Evolutionary conservation across 2,113 vertebrate species (phyloP).

Genomic region (Chaetodon trifascialis): DNA sequence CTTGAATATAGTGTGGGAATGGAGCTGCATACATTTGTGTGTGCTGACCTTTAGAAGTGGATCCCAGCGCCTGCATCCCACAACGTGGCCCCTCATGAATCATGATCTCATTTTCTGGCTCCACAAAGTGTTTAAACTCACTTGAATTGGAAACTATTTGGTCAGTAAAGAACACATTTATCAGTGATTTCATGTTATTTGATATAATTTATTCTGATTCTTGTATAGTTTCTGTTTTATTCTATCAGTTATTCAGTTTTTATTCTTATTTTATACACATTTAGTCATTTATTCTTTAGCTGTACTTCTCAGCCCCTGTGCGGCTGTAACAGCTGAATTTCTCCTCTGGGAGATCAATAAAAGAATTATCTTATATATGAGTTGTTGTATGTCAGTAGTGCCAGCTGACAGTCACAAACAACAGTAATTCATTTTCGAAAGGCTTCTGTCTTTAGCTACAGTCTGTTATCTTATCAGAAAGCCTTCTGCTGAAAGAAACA

Average conservation of each 20-base stretch:
- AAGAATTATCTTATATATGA: no score
- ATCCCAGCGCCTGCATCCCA: neutral
- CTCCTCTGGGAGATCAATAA: no score
- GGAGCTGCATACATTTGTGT: neutral
- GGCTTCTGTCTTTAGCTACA: neutral
- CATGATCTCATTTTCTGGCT: neutral
- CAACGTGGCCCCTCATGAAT: neutral
- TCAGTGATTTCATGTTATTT: neutral
- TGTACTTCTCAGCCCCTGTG: no score
- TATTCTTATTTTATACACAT: no score
- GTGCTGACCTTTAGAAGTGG: no score
- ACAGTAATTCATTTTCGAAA: neutral
- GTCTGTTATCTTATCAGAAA: neutral
- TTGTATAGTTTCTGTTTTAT: no score
- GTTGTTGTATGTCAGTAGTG: neutral
- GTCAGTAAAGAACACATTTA: neutral
- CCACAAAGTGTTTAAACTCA: neutral
- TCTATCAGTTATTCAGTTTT: no score
- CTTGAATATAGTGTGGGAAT: no score
- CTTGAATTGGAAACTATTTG: neutral
- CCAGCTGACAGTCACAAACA: neutral
- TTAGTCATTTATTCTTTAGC: neutral
- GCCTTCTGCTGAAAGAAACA: neutral
- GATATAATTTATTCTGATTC: no score
- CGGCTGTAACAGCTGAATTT: no score